Base-by-base conservation (phyloP, 1,140 invertebrate genomes). In the Drosophila biarmipes region DNA sequence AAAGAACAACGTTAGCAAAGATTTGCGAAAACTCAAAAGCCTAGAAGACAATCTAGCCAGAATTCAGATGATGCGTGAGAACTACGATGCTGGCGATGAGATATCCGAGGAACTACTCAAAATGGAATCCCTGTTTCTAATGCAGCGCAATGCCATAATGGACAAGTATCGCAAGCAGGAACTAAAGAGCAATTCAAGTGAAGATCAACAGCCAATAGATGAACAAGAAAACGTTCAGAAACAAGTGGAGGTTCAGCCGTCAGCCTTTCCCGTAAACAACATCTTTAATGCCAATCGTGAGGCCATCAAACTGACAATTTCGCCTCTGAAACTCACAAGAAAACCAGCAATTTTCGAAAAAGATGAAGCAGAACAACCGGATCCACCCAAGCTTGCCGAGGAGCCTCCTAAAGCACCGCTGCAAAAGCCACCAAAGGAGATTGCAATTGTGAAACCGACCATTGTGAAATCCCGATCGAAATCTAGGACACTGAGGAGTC, bases 51-150 rank as follows among this genome's bases (percentile, higher is more conserved):
- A 91, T 53, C 43, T 91, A 14, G 73, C 78, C 8, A 85, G 90
- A 49, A 91, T 91, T 52, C 90, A 91, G 54, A 91, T 80, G 80
- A 91, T 91, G 90, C 78, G 90, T 0, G 87, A 90, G 19, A 90
- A 86, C 49, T 91, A 84, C 40, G 90, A 91, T 56, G 79, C 87
- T 0, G 84, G 75, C 2, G 90, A 91, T 59, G 90, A 91, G 40
- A 81, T 91, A 8, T 84, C 78, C 46, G 87, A 90, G 34, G 90
- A 91, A 53, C 57, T 91, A 43, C 56, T 90, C 5, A 91, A 91
- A 74, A 91, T 91, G 90, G 90, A 91, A 21, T 90, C 81, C 4
- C 35, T 91, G 6, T 90, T 91, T 38, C 51, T 91, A 2, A 77
- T 78, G 57, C 90, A 91, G 11, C 85, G 85, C 38, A 91, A 90